phyloP scores from a whole-genome alignment of 2,113 vertebrate species.

The Rousettus leschenaultii region DNA sequence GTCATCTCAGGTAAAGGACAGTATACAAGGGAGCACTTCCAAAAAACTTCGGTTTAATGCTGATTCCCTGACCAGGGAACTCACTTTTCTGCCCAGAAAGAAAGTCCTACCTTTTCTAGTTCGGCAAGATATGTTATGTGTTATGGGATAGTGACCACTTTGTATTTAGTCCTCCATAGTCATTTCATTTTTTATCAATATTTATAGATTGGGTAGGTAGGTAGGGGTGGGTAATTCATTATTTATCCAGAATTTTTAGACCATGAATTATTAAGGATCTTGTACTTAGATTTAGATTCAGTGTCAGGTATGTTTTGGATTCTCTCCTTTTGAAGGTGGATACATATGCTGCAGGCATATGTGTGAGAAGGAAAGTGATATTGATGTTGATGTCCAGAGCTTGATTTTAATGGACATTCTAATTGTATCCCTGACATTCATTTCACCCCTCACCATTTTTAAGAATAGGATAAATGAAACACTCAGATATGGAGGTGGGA shows the following conservation, averaged over 20 bases:
- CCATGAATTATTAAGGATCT: neutral
- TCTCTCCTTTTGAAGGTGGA: neutral
- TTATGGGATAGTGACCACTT: neutral
- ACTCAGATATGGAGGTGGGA: neutral
- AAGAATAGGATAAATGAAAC: neutral
- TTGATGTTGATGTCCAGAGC: neutral
- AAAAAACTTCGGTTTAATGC: neutral
- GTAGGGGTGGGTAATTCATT: neutral
- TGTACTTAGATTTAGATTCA: neutral
- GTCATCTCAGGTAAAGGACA: neutral
- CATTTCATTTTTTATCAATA: neutral
- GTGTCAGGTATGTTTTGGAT: neutral
- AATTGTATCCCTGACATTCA: neutral
- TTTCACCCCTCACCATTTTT: neutral
- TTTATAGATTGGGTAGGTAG: neutral
- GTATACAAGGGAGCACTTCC: neutral
- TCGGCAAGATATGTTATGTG: neutral
- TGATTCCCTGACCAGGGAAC: neutral
- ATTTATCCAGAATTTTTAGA: neutral
- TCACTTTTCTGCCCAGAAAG: too few species aligned
- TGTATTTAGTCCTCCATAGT: neutral
- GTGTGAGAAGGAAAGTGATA: neutral
- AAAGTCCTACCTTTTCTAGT: neutral
- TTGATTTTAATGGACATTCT: neutral
- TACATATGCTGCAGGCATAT: neutral